phyloP scores from a whole-genome alignment of 37 sponge, comb jelly and placozoan genomes.

The Crambe crambe region DNA sequence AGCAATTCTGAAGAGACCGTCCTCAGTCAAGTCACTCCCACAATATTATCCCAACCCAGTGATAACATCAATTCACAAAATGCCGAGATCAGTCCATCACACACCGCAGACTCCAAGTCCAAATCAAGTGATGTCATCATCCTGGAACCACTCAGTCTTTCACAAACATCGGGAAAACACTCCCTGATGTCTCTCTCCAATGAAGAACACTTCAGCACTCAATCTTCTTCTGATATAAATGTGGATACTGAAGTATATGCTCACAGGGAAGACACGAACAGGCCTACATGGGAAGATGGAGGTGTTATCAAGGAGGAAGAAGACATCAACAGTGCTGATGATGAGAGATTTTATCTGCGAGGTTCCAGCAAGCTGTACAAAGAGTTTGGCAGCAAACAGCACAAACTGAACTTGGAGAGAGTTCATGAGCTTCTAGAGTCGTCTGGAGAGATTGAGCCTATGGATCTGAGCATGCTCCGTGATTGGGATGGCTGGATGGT shows the following conservation, averaged over 20 bases:
- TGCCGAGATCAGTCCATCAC: background rate
- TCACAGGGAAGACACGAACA: background rate
- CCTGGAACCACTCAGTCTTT: background rate
- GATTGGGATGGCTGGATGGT: constrained; percentile 86
- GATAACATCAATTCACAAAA: background rate
- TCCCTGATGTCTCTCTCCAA: constrained; percentile 40
- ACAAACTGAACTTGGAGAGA: constrained; percentile 51
- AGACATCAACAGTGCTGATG: background rate
- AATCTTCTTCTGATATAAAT: constrained; percentile 23
- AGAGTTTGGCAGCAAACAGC: constrained; percentile 59
- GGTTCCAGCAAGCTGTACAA: constrained; percentile 46
- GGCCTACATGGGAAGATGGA: background rate
- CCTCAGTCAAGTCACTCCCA: constrained; percentile 15
- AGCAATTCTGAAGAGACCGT: constrained; percentile 7
- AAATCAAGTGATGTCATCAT: background rate
- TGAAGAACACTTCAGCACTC: constrained; percentile 33
- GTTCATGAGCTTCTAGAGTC: constrained; percentile 62
- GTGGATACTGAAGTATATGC: background rate
- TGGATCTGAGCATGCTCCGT: constrained; percentile 45
- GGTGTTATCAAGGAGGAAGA: background rate
- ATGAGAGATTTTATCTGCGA: background rate
- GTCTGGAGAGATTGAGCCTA: constrained; percentile 51
- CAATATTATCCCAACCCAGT: background rate
- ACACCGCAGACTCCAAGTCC: background rate
- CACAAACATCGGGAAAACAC: constrained; percentile 14